Base-by-base conservation (phyloP, 2,113 vertebrate genomes). In the Aegithalos caudatus region DNA sequence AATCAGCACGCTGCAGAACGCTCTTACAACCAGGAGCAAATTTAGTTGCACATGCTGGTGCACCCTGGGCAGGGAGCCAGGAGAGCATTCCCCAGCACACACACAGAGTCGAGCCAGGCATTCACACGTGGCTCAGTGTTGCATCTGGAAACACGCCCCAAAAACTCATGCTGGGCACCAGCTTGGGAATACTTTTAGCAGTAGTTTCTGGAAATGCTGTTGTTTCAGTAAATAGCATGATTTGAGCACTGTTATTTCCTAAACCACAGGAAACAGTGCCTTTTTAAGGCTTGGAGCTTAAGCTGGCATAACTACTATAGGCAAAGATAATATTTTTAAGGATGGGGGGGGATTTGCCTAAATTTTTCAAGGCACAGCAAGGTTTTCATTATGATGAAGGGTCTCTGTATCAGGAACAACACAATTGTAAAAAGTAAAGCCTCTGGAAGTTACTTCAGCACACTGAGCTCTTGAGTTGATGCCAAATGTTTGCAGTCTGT, bases 71-170 rank as follows among this genome's bases (percentile, higher is more conserved):
- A 0, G 56, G 51, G 73, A 88, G 48, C 57, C 82, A 88, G 4
- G 1, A 22, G 53, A 60, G 66, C 20, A 11, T 40, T 62, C 45
- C 62, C 53, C 1, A 0, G 19, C 66, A 27, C 3, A 1, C 9
- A 9, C 48, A 11, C 4, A 1, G 0, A 56, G 19, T 3, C 1
- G 6, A 71, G 47, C 38, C n/a, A 28, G 83, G 66, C 58, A 17
- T 38, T 71, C 72, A 38, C 45, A 48, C 50, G 5, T 0, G 2
- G 60, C 60, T 88, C 13, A 9, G 38, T 11, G 60, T 61, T 72
- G 67, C 50, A n/a, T 12, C 80, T 71, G 81, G 38, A 86, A 73
- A 87, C 22, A 10, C 1, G 1, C 10, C 48, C 70, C 45, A 17
- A 19, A 81, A 87, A 5, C 20, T 65, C 6, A 0, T 31, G 70